Percentiles rank a stretch among this genome's conserved stretches.
These are phyloP conservation scores for Enteromius viviparus DNA, from an alignment of 2,797 vertebrate species.

Conservation along the genomic window DNA sequence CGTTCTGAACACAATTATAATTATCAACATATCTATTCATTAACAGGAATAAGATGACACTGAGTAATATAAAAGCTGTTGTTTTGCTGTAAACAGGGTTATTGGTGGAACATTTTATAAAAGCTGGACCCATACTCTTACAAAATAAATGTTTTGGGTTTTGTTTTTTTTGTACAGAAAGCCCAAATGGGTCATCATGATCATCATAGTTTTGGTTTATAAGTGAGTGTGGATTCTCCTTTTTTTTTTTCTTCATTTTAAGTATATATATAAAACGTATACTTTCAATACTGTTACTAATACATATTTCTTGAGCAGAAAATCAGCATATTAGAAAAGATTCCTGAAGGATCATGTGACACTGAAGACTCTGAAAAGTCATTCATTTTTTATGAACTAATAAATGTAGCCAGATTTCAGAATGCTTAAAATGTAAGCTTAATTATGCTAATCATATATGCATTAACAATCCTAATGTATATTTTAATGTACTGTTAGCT, in stretches of 20 bases:
- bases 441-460: not conserved
- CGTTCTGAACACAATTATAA: conserved; percentile 29
- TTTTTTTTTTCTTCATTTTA: too few relatives aligned
- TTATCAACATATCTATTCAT: conserved; percentile 39
- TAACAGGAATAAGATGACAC: not conserved
- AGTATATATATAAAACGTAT: not conserved
- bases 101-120: conserved; percentile 44
- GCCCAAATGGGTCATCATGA: not conserved
- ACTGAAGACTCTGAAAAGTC: not conserved
- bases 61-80: conserved; percentile 11
- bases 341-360: not conserved
- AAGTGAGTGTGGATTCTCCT: too few relatives aligned
- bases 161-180: too few relatives aligned
- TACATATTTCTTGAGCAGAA: not conserved
- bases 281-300: not conserved
- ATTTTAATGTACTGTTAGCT: not conserved
- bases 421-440: not conserved
- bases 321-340: not conserved
- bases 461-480: not conserved
- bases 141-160: not conserved
- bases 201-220: not conserved
- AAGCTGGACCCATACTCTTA: not conserved
- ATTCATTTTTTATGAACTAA: not conserved
- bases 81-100: conserved; percentile 24
- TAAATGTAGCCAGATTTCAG: not conserved